Evolutionary conservation across 53 echinoderm and acorn worm genomes (phyloP).

Genomic region (Pentamera pediparva): DNA sequence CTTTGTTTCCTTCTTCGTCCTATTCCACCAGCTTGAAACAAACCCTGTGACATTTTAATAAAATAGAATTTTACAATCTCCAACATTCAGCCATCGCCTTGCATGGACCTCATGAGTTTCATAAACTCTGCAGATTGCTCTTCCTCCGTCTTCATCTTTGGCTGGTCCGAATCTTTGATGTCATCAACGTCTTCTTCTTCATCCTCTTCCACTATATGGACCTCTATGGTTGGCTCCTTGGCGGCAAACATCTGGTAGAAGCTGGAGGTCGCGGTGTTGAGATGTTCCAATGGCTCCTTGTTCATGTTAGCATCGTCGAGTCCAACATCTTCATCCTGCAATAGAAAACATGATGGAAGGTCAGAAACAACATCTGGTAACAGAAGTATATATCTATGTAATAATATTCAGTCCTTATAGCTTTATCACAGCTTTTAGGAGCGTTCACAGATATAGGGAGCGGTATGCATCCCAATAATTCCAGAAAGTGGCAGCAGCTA

Average conservation of each 20-base stretch:
- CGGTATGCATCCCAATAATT: too few relatives aligned
- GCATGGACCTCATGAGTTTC: slow-evolving; percentile 49
- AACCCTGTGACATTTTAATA: too few relatives aligned
- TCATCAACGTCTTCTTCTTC: slow-evolving; percentile 34
- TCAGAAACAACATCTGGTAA: too few relatives aligned
- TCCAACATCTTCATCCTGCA: neutral
- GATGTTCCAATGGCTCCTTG: slow-evolving; percentile 21
- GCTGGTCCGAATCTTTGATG: neutral
- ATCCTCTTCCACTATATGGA: slow-evolving; percentile 23
- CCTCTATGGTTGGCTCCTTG: slow-evolving; percentile 13
- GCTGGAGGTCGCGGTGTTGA: neutral
- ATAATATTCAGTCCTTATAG: too few relatives aligned
- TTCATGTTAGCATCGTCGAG: slow-evolving; percentile 39
- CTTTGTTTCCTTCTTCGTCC: too few relatives aligned
- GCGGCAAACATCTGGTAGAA: slow-evolving; percentile 3
- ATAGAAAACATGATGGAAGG: too few relatives aligned
- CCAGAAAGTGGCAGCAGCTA: too few relatives aligned
- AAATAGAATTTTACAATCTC: too few relatives aligned
- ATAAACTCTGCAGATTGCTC: slow-evolving; percentile 32
- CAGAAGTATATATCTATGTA: too few relatives aligned
- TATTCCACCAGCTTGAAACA: too few relatives aligned
- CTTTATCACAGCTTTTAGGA: too few relatives aligned
- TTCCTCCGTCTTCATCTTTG: neutral
- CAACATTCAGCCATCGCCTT: neutral
- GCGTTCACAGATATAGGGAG: too few relatives aligned